Percentiles rank a stretch among this genome's conserved stretches.
Conservation (phyloP, 2,888 invertebrate genomes). For the Ophraella communa region DNA sequence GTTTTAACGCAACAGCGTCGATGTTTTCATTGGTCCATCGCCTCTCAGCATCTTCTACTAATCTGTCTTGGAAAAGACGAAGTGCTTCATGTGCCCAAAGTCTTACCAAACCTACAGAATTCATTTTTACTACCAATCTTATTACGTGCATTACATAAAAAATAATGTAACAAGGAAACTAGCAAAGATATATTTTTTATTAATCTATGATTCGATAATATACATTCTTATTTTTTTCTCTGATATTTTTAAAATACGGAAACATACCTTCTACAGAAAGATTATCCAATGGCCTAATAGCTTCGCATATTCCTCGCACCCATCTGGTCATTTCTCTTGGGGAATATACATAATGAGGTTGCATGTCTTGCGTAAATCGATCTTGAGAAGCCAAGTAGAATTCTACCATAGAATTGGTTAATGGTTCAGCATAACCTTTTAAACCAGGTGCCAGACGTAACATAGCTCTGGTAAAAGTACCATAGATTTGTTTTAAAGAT, state of each 20-base stretch:
- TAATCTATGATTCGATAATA: too few relatives aligned
- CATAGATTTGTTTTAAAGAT: slow-evolving; percentile 97
- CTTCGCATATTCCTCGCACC: slow-evolving; percentile 99
- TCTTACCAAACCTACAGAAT: slow-evolving; percentile 71
- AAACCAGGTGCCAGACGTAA: slow-evolving; percentile 90
- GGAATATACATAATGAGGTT: slow-evolving; percentile 99
- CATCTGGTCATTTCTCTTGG: slow-evolving; percentile 99
- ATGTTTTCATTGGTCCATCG: slow-evolving; percentile 99
- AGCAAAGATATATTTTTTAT: too few relatives aligned
- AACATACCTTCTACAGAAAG: slow-evolving; percentile 82
- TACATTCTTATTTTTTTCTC: too few relatives aligned
- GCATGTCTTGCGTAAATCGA: slow-evolving; percentile 99
- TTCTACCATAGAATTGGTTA: slow-evolving; percentile 99
- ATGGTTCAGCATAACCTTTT: slow-evolving; percentile 91
- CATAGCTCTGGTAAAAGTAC: slow-evolving; percentile 99
- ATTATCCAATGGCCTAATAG: slow-evolving; percentile 92
- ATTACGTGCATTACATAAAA: too few relatives aligned
- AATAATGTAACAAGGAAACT: too few relatives aligned
- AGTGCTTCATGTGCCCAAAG: slow-evolving; percentile 99
- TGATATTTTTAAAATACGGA: too few relatives aligned
- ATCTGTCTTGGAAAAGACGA: slow-evolving; percentile 92
- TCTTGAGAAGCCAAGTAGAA: slow-evolving; percentile 97
- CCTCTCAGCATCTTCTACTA: slow-evolving; percentile 94
- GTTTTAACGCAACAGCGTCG: slow-evolving; percentile 88
- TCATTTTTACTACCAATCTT: background rate